These are phyloP conservation scores for Sorex fumeus DNA, from an alignment of 2,113 vertebrate species.

Conservation along the genomic window DNA sequence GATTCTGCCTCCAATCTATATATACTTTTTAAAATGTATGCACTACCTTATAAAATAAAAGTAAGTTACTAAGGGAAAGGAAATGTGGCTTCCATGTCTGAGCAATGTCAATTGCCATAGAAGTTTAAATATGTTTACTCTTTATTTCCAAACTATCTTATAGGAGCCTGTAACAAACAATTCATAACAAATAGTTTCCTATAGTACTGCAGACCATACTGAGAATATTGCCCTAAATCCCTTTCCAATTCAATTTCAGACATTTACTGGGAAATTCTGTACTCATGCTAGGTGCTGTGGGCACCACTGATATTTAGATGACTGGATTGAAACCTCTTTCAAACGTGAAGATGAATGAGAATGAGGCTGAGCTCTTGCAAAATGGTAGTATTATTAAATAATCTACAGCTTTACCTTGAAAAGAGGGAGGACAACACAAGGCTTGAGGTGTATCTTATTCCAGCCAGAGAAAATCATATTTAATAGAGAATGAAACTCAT, in stretches of 20 bases:
- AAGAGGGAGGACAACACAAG: background rate
- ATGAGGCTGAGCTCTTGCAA: background rate
- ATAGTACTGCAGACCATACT: background rate
- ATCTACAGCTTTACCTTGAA: background rate
- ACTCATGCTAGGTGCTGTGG: background rate
- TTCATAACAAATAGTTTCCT: background rate
- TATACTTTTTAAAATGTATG: slow-evolving; percentile 7
- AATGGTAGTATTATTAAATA: background rate
- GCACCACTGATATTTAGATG: background rate
- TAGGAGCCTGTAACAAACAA: background rate
- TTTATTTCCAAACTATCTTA: background rate
- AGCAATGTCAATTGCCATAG: slow-evolving; percentile 19
- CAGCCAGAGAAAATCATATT: background rate
- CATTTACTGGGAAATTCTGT: background rate
- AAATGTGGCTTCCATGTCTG: background rate
- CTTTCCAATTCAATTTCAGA: background rate
- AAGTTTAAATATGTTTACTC: background rate
- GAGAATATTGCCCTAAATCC: background rate
- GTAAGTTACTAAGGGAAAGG: slow-evolving; percentile 6
- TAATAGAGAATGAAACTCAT: background rate
- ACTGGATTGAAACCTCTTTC: slow-evolving; percentile 22
- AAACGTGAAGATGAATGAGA: background rate
- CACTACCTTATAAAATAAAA: background rate
- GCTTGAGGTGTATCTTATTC: background rate
- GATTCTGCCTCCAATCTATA: too few species aligned